phyloP scores from a whole-genome alignment of 2,797 vertebrate genomes.

The Chelmon rostratus region DNA sequence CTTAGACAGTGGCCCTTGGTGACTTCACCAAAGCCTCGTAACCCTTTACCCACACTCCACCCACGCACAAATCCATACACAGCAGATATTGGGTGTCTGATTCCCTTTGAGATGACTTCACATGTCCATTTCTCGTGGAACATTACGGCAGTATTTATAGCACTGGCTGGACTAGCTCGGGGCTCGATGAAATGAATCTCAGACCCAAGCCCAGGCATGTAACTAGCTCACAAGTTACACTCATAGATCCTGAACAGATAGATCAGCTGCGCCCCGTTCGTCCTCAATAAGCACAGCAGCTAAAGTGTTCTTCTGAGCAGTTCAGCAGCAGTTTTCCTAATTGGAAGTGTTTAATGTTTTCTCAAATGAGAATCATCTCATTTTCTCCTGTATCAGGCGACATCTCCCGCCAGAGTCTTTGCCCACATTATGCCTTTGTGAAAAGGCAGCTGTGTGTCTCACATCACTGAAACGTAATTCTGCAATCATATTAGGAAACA shows the following conservation, averaged over 20 bases:
- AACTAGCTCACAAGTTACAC: constrained; percentile 43
- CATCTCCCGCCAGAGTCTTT: not conserved
- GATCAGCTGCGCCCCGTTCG: constrained; percentile 4
- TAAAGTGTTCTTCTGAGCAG: constrained; percentile 6
- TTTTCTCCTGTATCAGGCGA: not conserved
- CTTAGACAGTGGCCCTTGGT: constrained; percentile 52
- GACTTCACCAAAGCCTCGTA: constrained; percentile 64
- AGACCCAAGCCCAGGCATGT: constrained; percentile 52
- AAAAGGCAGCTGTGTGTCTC: constrained; percentile 1
- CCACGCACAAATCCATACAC: constrained; percentile 77
- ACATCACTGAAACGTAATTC: constrained; percentile 11
- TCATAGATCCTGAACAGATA: constrained; percentile 37
- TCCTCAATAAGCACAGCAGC: constrained; percentile 1
- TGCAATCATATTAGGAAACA: not conserved
- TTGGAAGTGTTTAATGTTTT: not conserved
- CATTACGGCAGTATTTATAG: constrained; percentile 82
- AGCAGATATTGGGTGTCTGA: constrained; percentile 80
- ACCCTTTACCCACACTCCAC: constrained; percentile 77
- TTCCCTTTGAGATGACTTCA: constrained; percentile 80
- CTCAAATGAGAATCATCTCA: constrained; percentile 1
- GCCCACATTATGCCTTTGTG: not conserved
- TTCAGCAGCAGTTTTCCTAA: constrained; percentile 3
- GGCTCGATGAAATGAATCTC: constrained; percentile 72
- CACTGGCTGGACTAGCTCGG: constrained; percentile 72
- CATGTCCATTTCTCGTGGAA: constrained; percentile 77